phyloP scores from a whole-genome alignment of 2,888 invertebrate genomes.

The Gryllus longicercus region DNA sequence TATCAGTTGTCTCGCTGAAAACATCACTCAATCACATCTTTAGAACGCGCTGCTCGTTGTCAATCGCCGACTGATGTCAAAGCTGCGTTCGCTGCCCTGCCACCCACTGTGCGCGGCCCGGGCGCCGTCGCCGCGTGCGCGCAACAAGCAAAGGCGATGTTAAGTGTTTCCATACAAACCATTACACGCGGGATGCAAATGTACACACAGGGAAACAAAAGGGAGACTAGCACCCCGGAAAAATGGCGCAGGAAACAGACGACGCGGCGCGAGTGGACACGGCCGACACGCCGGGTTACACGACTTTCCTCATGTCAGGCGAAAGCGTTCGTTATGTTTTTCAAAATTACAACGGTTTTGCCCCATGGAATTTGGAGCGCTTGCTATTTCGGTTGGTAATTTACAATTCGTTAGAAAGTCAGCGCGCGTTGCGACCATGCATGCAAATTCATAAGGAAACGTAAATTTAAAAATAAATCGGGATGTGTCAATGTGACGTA shows the following conservation, averaged over 20 bases:
- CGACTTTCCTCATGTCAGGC: neutral
- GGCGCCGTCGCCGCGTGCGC: neutral
- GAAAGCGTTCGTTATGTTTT: neutral
- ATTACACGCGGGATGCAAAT: neutral
- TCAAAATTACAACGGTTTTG: neutral
- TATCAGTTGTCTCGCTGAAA: no score
- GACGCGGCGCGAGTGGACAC: neutral
- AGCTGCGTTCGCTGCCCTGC: no score
- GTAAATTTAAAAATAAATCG: no score
- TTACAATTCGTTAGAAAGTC: neutral
- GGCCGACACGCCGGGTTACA: neutral
- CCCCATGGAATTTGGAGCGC: neutral
- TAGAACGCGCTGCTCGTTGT: no score
- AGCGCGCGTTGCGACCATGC: no score
- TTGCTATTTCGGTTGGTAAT: neutral
- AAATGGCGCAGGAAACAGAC: neutral
- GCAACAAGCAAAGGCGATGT: slow-evolving; percentile 8
- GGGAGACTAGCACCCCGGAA: neutral
- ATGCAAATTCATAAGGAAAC: no score
- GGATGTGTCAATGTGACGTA: no score
- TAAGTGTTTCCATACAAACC: slow-evolving; percentile 2
- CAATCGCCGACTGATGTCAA: no score
- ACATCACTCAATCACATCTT: no score
- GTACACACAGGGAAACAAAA: neutral
- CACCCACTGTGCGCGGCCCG: no score